Conservation (phyloP, 2,113 vertebrate genomes). For the Typhlomys cinereus region DNA sequence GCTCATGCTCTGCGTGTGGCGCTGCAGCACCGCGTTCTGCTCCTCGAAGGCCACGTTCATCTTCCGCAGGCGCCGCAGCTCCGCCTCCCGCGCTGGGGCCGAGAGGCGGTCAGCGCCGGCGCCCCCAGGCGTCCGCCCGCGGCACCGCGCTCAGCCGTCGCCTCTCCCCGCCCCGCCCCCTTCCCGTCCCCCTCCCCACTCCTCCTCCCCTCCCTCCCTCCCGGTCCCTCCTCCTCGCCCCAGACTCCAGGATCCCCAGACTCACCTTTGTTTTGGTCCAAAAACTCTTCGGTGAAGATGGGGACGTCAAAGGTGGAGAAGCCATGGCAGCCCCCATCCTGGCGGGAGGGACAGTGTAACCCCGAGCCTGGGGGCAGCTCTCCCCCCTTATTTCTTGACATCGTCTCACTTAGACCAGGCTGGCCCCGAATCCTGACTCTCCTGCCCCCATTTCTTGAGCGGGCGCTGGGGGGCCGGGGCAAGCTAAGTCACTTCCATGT, state of each 20-base stretch:
- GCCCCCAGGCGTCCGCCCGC: no score
- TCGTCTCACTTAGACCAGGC: no score
- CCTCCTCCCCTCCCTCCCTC: not conserved
- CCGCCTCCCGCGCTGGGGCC: conserved; percentile 92
- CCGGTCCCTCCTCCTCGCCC: not conserved
- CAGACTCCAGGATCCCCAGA: not conserved
- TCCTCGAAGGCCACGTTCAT: conserved; percentile 98
- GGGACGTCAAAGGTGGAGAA: conserved; percentile 93
- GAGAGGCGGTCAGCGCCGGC: not conserved
- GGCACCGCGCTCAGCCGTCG: accelerated
- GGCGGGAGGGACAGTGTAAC: not conserved
- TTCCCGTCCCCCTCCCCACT: not conserved
- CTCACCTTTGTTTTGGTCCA: conserved; percentile 99
- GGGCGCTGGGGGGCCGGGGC: no score
- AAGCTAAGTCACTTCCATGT: no score
- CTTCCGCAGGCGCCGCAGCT: conserved; percentile 95
- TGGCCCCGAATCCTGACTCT: no score
- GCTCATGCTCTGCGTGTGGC: conserved; percentile 97
- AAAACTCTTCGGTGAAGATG: conserved; percentile 98
- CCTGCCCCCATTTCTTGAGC: no score
- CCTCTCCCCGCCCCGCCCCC: no score
- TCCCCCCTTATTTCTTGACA: no score
- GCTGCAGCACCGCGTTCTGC: conserved; percentile 96
- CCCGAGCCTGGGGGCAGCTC: no score
- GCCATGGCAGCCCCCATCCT: conserved; percentile 90